Evolutionary conservation across 2,113 vertebrate species (phyloP), one percentile per base, ranked within the genome.

Genomic region (Hipposideros armiger): DNA sequence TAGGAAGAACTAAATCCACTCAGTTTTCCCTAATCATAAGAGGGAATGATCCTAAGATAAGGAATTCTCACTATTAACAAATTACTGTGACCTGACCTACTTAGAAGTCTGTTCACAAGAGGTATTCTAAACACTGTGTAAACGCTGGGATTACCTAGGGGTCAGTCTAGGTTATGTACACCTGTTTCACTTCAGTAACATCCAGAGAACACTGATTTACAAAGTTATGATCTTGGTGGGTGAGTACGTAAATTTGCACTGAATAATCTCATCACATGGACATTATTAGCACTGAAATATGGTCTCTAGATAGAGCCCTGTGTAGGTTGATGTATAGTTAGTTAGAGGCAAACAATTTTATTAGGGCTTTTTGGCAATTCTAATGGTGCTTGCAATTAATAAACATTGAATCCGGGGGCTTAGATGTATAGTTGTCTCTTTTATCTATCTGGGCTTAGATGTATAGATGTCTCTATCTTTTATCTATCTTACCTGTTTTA

Each of bases 1-100:
- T 56, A 88, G 72, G 10, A 86, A 67, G 17, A 93, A 91, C 30
- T 58, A 62, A 86, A 86, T 67, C 40, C 13, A 77, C 82, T 89
- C 17, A 6, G 30, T 69, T 87, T 50, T 90, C 58, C 76, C 20
- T 84, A 58, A 69, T 16, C 83, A 17, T 42, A 77, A 69, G 24
- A 93, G 15, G 73, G 32, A 91, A 32, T 78, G 36, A 82, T 42
- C 80, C 30, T 60, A 54, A 91, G n/a, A 32, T 45, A 30, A 73
- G 28, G 24, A 47, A n/a, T 72, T 60, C n/a, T 92, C 58, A 50
- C 72, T 69, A 7, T 77, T 86, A 69, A 86, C 24, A 40, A 76
- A 66, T 74, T 22, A 56, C 60, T 52, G n/a, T 52, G 42, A 64
- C 64, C 24, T 82, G n/a, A 78, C 30, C 28, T 77, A 76, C 36